Percentiles rank a stretch among this genome's conserved stretches.
These are phyloP conservation scores for Montipora sp. DNA, from an alignment of 64 coral and sea anemone genomes.

Conservation along the genomic window DNA sequence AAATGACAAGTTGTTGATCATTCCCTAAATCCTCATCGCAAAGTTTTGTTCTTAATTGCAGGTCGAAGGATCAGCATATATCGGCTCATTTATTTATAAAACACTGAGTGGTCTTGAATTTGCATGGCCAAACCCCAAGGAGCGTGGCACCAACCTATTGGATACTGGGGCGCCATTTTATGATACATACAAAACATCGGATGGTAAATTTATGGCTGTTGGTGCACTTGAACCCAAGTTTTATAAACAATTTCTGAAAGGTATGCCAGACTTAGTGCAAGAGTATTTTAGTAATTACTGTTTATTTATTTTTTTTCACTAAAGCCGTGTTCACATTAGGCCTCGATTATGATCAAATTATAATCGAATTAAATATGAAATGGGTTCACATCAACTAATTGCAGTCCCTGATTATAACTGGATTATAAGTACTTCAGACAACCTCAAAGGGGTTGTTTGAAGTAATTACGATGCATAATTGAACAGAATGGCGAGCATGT, in stretches of 20 bases:
- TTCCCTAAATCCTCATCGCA: neutral
- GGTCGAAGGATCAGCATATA: slow-evolving; percentile 86
- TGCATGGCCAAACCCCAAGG: slow-evolving; percentile 58
- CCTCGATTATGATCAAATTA: too few relatives aligned
- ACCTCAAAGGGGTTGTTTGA: too few relatives aligned
- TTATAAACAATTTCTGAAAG: slow-evolving; percentile 76
- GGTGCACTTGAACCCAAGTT: slow-evolving; percentile 93
- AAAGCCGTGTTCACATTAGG: too few relatives aligned
- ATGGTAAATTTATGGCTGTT: slow-evolving; percentile 89
- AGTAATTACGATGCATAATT: too few relatives aligned
- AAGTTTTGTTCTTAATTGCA: slow-evolving; percentile 9
- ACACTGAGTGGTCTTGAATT: slow-evolving; percentile 44
- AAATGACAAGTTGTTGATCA: too few relatives aligned
- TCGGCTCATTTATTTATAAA: slow-evolving; percentile 82
- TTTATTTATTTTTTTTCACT: too few relatives aligned
- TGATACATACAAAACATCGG: slow-evolving; percentile 85
- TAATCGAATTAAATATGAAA: too few relatives aligned
- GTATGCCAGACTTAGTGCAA: neutral
- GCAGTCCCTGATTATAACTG: too few relatives aligned
- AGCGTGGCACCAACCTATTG: slow-evolving; percentile 81
- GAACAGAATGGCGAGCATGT: too few relatives aligned
- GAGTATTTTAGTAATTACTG: too few relatives aligned
- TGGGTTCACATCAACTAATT: too few relatives aligned
- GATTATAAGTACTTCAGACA: too few relatives aligned
- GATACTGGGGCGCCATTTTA: slow-evolving; percentile 97